Evolutionary conservation across 2,113 vertebrate genomes (phyloP), one percentile per base, ranked within the genome.

Genomic region (Myanophis thanlyinensis): DNA sequence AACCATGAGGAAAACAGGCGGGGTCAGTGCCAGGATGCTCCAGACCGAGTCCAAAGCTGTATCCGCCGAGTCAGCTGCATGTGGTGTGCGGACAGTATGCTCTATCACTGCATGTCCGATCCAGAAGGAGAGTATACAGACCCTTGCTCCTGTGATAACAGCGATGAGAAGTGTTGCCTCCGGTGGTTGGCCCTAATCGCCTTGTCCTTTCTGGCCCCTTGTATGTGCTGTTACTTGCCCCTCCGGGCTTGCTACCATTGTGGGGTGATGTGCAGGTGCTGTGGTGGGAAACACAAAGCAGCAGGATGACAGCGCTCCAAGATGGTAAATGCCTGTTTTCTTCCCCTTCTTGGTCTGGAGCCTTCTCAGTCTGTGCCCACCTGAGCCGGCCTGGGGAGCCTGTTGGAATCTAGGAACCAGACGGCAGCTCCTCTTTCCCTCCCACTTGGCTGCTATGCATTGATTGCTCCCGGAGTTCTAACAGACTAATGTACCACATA

Each of bases 51-150:
- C 92, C 98, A 98, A 93, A 98, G 97, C 90, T 99, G 99, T 97
- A 98, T 99, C 96, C 98, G 98, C 94, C 97, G 98, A 89, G 98
- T 98, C 96, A 99, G 99, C 98, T 99, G 99, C 97, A 99, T 99
- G 99, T 99, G 99, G 98, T 98, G 99, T 0, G 99, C 99, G 40
- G 99, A 99, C 98, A 99, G 98, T 96, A 98, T 99, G 98, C 98
- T 99, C 90, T 99, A 99, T 96, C 99, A 99, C 98, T 99, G 99
- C 97, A 99, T 99, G 99, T 99, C 99, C 1, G 99, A 99, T 97
- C 98, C 99, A 0, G 99, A 99, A 97, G 99, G 99, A 87, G 99
- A 99, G 97, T 99, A 99, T 85, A 99, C 98, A 3, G 99, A 99
- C 98, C 99, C 99, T 88, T 99, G 99, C 97, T 99, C 99, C 13